Evolutionary conservation across 2,888 invertebrate genomes (phyloP).

Genomic region (Oconnorella tubifera): DNA sequence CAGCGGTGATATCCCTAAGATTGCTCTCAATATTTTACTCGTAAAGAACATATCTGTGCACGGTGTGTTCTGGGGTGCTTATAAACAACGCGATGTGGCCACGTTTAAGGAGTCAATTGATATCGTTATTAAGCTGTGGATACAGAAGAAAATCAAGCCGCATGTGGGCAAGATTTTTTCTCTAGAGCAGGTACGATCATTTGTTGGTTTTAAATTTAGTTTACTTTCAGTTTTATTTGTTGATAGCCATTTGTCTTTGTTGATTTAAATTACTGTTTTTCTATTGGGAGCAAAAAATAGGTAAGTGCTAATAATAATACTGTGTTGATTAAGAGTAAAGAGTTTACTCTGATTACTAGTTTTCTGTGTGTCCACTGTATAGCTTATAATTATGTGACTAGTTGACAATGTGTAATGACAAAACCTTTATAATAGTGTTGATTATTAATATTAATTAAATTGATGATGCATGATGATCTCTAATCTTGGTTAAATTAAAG

Average conservation of each 20-base stretch:
- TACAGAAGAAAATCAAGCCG: slow-evolving; percentile 65
- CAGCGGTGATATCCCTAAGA: slow-evolving; percentile 59
- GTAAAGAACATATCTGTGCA: slow-evolving; percentile 59
- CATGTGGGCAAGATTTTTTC: slow-evolving; percentile 61
- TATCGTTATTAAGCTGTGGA: slow-evolving; percentile 64
- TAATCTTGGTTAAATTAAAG: no score
- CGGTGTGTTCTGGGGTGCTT: slow-evolving; percentile 58
- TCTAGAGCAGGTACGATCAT: slow-evolving; percentile 58
- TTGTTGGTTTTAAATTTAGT: slow-evolving; percentile 1
- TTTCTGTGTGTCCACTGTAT: no score
- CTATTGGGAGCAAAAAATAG: no score
- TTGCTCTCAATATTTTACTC: slow-evolving; percentile 56
- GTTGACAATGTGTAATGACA: no score
- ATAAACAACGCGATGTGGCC: slow-evolving; percentile 55
- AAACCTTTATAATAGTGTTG: no score
- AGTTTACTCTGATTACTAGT: no score
- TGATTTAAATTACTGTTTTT: background rate
- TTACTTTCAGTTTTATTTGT: background rate
- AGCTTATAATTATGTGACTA: no score
- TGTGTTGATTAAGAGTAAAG: no score
- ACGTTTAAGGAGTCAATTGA: slow-evolving; percentile 63
- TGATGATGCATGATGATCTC: no score
- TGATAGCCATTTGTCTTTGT: background rate
- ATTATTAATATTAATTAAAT: no score
- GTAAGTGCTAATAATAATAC: no score